A percentile compares a stretch with the other conserved stretches of the same genome.
Conservation (phyloP, 2,797 vertebrate genomes). For the Hippoglossus hippoglossus region DNA sequence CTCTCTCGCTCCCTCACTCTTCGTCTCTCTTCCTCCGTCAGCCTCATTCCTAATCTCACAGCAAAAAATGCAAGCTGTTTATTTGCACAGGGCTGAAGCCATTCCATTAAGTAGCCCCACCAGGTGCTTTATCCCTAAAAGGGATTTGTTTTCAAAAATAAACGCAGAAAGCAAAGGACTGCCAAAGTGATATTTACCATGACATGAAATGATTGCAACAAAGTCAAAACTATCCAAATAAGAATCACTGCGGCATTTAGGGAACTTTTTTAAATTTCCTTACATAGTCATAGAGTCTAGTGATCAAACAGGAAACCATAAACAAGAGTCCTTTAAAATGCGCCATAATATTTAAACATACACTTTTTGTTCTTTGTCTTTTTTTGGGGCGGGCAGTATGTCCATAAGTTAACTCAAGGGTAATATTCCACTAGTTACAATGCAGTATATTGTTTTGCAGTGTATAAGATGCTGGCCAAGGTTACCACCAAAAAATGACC, state of each 20-base stretch:
- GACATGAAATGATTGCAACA: constrained; percentile 65
- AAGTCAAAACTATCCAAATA: constrained; percentile 69
- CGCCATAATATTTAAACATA: constrained; percentile 15
- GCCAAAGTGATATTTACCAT: constrained; percentile 76
- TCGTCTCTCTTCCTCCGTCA: constrained; percentile 59
- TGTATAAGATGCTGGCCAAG: constrained; percentile 19
- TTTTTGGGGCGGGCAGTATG: neutral
- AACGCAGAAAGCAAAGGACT: constrained; percentile 71
- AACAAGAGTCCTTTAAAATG: constrained; percentile 17
- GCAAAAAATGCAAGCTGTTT: constrained; percentile 95
- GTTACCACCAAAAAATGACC: constrained; percentile 10
- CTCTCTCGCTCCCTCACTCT: constrained; percentile 74
- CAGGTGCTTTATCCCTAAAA: constrained; percentile 86
- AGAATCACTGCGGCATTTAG: constrained; percentile 39
- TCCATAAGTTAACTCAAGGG: neutral
- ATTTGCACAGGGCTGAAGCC: constrained; percentile 95
- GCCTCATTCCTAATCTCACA: constrained; percentile 83
- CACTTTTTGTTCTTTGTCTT: constrained; percentile 6
- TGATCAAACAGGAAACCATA: constrained; percentile 12
- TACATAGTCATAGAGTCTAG: constrained; percentile 35
- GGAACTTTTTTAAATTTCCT: constrained; percentile 46
- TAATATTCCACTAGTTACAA: no score
- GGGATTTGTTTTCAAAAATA: constrained; percentile 85
- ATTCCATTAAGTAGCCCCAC: constrained; percentile 92
- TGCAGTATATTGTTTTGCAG: constrained; percentile 25